Percentiles rank a stretch among this genome's conserved stretches.
phyloP scores from a whole-genome alignment of 2,797 vertebrate species.

The Eupleurogrammus muticus region DNA sequence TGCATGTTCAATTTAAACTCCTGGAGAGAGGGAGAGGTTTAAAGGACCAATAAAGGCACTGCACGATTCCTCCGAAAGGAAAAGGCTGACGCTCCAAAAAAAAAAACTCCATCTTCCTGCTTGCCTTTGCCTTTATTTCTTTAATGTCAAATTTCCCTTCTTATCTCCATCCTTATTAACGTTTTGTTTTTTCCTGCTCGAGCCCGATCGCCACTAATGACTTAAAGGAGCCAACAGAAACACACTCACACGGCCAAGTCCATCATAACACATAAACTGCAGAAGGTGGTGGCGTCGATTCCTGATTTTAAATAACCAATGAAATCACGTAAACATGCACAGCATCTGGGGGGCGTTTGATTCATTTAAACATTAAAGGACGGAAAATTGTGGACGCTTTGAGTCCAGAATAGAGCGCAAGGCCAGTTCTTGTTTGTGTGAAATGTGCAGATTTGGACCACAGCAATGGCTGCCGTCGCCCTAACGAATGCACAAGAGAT shows the following conservation, averaged over 20 bases:
- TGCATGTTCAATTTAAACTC: slow-evolving; percentile 73
- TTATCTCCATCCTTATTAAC: slow-evolving; percentile 73
- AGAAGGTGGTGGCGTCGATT: too few species aligned
- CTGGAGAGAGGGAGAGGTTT: slow-evolving; percentile 65
- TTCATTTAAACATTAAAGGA: too few species aligned
- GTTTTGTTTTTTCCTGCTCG: slow-evolving; percentile 40
- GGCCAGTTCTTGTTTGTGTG: too few species aligned
- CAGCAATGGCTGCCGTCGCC: too few species aligned
- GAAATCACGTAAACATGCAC: too few species aligned
- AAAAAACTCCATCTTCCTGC: slow-evolving; percentile 42
- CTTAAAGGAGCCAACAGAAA: slow-evolving; percentile 55
- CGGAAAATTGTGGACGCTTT: too few species aligned
- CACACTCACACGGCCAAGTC: slow-evolving; percentile 12
- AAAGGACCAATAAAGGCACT: slow-evolving; percentile 72
- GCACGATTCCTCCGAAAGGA: slow-evolving; percentile 52
- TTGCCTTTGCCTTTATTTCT: slow-evolving; percentile 42
- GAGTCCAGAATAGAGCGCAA: too few species aligned
- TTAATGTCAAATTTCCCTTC: slow-evolving; percentile 63
- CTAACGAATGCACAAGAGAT: too few species aligned
- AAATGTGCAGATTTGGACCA: too few species aligned
- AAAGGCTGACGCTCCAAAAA: slow-evolving; percentile 47
- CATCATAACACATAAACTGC: too few species aligned
- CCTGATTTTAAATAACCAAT: too few species aligned
- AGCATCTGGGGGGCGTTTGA: too few species aligned
- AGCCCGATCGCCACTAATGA: slow-evolving; percentile 67